These are phyloP conservation scores for Panulirus ornatus DNA, from an alignment of 1,140 invertebrate genomes.

Conservation along the genomic window DNA sequence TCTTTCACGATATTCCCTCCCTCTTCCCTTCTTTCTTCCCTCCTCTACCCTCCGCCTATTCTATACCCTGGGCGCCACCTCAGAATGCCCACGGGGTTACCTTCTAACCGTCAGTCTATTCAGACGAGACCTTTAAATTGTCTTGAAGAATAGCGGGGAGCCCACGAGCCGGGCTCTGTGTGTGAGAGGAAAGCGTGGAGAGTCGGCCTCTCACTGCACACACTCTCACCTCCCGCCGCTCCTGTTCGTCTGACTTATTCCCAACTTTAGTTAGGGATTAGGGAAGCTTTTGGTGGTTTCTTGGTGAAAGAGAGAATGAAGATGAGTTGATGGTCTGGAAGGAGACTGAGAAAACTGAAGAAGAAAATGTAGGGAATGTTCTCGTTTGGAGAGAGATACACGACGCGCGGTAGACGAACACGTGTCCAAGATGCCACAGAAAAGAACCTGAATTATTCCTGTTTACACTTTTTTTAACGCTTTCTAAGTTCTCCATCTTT, in stretches of 20 bases:
- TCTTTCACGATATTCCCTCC: slow-evolving; percentile 7
- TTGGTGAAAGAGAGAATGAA: slow-evolving; percentile 13
- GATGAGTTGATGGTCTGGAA: neutral
- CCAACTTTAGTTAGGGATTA: slow-evolving; percentile 38
- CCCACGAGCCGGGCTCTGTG: slow-evolving; percentile 35
- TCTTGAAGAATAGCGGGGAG: slow-evolving; percentile 64
- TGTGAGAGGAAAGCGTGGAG: slow-evolving; percentile 15
- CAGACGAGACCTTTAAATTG: slow-evolving; percentile 65
- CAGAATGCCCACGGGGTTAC: slow-evolving; percentile 52
- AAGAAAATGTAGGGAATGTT: slow-evolving; percentile 4
- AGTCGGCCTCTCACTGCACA: neutral
- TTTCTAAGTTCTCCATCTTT: too few species aligned
- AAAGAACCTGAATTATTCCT: too few species aligned
- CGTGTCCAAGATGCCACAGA: too few species aligned
- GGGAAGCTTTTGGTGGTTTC: slow-evolving; percentile 28
- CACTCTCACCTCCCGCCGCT: neutral
- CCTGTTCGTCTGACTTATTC: neutral
- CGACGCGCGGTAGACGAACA: too few species aligned
- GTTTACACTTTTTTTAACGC: too few species aligned
- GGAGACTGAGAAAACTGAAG: neutral
- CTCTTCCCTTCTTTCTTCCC: neutral
- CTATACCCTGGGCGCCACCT: slow-evolving; percentile 21
- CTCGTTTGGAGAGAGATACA: too few species aligned
- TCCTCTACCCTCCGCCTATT: slow-evolving; percentile 44
- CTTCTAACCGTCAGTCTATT: slow-evolving; percentile 70